Evolutionary conservation across 2,113 vertebrate genomes (phyloP).

Genomic region (Phrynosoma blainvillii): DNA sequence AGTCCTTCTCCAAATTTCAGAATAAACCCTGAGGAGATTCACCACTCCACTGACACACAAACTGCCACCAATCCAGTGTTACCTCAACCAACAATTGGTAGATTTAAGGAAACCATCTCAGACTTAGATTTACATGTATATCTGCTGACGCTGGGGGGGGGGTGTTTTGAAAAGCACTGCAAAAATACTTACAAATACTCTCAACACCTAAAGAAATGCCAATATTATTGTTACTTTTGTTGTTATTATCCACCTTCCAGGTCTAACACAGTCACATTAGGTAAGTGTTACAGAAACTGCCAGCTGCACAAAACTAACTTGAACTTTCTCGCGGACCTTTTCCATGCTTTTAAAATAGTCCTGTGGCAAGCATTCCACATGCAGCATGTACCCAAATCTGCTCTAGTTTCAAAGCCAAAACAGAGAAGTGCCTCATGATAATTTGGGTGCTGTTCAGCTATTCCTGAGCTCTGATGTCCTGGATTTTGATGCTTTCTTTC

Average conservation of each 20-base stretch:
- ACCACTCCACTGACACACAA: no score
- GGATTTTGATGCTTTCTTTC: constrained; percentile 82
- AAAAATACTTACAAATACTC: neutral
- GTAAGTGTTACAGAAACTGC: neutral
- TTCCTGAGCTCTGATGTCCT: constrained; percentile 57
- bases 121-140: no score
- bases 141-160: neutral
- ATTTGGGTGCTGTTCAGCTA: constrained; percentile 71
- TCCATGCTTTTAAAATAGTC: constrained; percentile 51
- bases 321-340: constrained; percentile 30
- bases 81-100: no score
- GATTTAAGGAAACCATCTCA: no score
- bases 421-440: constrained; percentile 69
- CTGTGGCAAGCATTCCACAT: constrained; percentile 38
- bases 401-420: constrained; percentile 77
- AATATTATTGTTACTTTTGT: neutral
- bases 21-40: no score
- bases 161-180: neutral
- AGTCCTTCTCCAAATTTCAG: no score
- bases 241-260: neutral
- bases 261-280: neutral
- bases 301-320: constrained; percentile 57
- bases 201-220: neutral
- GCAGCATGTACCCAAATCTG: constrained; percentile 43
- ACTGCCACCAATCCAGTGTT: no score